Conservation (phyloP, 2,113 vertebrate genomes). For the Leucopsar rothschildi region DNA sequence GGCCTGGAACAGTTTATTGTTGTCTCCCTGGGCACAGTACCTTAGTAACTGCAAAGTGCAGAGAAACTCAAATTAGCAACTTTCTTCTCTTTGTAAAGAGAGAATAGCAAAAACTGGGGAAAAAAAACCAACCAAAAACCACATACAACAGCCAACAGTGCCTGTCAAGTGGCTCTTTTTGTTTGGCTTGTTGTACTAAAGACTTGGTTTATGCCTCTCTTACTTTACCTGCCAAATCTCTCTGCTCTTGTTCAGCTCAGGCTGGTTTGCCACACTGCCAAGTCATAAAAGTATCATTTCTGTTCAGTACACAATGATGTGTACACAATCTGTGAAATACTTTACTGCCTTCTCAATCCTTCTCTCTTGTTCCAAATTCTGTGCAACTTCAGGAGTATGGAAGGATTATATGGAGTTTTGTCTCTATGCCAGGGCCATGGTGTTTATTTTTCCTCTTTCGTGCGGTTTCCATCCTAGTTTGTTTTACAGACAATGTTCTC, state of each 20-base stretch:
- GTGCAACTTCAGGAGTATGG: not conserved
- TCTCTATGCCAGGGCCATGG: not conserved
- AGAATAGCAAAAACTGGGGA: not conserved
- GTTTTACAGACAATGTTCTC: not conserved
- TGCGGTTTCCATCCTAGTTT: not conserved
- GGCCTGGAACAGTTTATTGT: not conserved
- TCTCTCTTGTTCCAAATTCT: not conserved
- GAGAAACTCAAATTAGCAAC: not conserved
- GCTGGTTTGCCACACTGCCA: not conserved
- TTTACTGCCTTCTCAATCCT: not conserved
- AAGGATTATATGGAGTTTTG: not conserved
- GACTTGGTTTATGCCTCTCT: not conserved
- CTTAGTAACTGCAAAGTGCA: not conserved
- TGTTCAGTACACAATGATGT: not conserved
- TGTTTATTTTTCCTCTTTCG: not conserved
- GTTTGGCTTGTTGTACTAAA: not conserved
- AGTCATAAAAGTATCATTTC: not conserved
- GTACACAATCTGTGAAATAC: not conserved
- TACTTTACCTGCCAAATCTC: not conserved
- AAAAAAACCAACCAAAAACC: fast-evolving
- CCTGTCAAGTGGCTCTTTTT: not conserved
- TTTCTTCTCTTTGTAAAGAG: not conserved
- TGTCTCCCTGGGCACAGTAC: not conserved
- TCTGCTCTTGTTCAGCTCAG: not conserved
- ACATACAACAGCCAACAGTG: not conserved